Percentiles rank a stretch among this genome's conserved stretches.
These are phyloP conservation scores for Darevskia nairensis DNA, from an alignment of 2,797 vertebrate genomes.

Conservation along the genomic window DNA sequence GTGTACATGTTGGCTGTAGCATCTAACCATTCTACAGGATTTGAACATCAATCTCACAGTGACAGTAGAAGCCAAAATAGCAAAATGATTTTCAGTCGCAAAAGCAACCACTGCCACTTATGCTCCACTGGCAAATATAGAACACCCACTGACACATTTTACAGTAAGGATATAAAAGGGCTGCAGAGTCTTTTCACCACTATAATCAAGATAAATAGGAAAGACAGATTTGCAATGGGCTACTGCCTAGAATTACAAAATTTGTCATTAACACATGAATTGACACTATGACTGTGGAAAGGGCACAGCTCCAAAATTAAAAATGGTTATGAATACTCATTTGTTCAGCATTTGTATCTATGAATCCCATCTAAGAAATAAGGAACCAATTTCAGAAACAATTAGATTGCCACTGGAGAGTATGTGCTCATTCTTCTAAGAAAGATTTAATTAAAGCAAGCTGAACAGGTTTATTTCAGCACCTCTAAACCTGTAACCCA, in stretches of 20 bases:
- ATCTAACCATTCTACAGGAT: background rate
- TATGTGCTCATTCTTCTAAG: conserved; percentile 50
- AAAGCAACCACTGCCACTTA: conserved; percentile 41
- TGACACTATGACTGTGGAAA: conserved; percentile 45
- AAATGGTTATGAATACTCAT: conserved; percentile 61
- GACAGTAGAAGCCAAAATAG: background rate
- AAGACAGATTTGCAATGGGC: conserved; percentile 51
- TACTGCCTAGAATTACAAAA: conserved; percentile 36
- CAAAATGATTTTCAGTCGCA: background rate
- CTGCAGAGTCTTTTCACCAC: conserved; percentile 50
- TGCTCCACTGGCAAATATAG: conserved; percentile 52
- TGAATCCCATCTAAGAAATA: conserved; percentile 49
- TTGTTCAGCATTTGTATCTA: conserved; percentile 54
- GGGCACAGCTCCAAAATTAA: conserved; percentile 56
- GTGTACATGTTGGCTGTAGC: background rate
- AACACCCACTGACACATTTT: conserved; percentile 49
- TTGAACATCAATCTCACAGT: background rate
- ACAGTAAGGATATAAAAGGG: conserved; percentile 45
- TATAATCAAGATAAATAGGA: conserved; percentile 53
- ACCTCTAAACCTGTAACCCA: background rate
- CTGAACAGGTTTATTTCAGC: conserved; percentile 48
- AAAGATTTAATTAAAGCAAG: conserved; percentile 55
- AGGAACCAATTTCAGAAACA: conserved; percentile 47
- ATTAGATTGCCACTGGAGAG: conserved; percentile 45
- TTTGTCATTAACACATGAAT: conserved; percentile 65